Evolutionary conservation across 2,797 vertebrate genomes (phyloP).

Genomic region (Pipistrellus kuhlii): DNA sequence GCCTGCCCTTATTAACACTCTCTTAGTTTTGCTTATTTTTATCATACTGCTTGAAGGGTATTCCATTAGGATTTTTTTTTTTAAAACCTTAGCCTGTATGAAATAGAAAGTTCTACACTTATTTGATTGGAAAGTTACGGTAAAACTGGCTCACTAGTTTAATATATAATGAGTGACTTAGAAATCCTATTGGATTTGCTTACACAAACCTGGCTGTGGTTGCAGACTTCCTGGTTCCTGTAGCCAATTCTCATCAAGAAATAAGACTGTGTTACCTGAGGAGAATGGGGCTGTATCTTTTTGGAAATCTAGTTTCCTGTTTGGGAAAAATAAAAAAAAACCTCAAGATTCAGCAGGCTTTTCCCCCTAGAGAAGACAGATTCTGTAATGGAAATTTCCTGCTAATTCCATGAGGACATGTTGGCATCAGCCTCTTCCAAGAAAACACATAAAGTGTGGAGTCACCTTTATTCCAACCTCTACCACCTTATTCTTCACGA

Average conservation of each 20-base stretch:
- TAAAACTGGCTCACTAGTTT: not conserved
- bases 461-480: conserved; percentile 54
- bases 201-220: conserved; percentile 31
- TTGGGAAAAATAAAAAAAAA: not conserved
- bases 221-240: conserved; percentile 42
- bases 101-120: not conserved
- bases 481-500: not conserved
- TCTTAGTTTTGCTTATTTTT: conserved; percentile 12
- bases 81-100: not conserved
- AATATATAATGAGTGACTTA: conserved; percentile 27
- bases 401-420: conserved; percentile 43
- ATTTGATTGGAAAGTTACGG: conserved; percentile 59
- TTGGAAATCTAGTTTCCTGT: conserved; percentile 64
- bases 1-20: not conserved
- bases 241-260: conserved; percentile 63
- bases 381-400: conserved; percentile 63
- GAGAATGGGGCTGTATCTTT: conserved; percentile 28
- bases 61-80: not conserved
- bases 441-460: conserved; percentile 40
- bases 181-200: conserved; percentile 51
- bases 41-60: not conserved
- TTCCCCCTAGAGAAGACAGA: conserved; percentile 53
- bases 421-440: conserved; percentile 45
- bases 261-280: conserved; percentile 42
- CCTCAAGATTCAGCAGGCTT: not conserved